Conservation (phyloP, 2,888 invertebrate species). For the Oligia latruncula region DNA sequence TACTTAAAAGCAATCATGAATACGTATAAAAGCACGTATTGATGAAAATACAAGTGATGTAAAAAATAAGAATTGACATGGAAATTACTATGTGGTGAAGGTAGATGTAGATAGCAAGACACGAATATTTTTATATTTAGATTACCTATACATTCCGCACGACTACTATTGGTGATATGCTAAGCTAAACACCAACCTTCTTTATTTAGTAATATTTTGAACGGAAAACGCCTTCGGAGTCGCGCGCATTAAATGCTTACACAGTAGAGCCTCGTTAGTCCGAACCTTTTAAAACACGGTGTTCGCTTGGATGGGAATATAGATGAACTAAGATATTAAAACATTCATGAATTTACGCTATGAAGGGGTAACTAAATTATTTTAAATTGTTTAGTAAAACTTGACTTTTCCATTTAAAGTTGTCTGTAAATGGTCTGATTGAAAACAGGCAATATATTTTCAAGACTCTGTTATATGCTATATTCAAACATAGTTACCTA, state of each 20-base stretch:
- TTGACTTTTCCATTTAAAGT: too few relatives aligned
- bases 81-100: background rate
- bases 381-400: background rate
- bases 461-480: too few relatives aligned
- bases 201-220: background rate
- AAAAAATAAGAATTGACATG: background rate
- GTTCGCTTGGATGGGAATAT: background rate
- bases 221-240: background rate
- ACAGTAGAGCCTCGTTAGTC: constrained; percentile 2
- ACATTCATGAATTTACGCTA: too few relatives aligned
- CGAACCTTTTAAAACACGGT: background rate
- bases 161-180: background rate
- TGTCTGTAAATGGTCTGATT: background rate
- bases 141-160: constrained; percentile 19
- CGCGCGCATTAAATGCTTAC: background rate
- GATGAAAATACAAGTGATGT: constrained; percentile 6
- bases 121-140: constrained; percentile 19
- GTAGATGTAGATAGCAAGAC: constrained; percentile 7
- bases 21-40: background rate
- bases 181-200: background rate
- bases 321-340: background rate
- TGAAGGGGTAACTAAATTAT: background rate
- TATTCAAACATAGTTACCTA: background rate
- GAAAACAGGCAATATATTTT: constrained; percentile 3
- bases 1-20: constrained; percentile 6